Percentiles rank a stretch among this genome's conserved stretches.
These are phyloP conservation scores for Hemithea aestivaria DNA, from an alignment of 2,888 invertebrate genomes.

Conservation along the genomic window DNA sequence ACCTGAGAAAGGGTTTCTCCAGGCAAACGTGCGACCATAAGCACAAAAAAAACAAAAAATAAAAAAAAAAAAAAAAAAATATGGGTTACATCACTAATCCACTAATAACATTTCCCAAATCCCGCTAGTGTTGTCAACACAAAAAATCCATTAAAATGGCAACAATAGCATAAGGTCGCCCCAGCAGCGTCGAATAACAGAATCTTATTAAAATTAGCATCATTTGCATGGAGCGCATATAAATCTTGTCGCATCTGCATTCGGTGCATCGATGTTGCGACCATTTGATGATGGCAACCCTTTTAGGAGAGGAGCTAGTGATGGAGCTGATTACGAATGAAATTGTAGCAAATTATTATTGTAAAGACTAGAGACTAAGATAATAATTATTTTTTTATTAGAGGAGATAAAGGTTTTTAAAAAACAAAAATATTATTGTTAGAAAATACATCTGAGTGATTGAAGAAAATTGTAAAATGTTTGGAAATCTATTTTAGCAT, in stretches of 20 bases:
- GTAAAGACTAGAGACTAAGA: too few species aligned
- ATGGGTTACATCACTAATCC: not conserved
- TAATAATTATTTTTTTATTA: not conserved
- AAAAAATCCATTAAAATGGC: conserved; percentile 34
- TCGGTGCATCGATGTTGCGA: conserved; percentile 43
- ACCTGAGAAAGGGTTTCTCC: too few species aligned
- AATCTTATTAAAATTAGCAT: conserved; percentile 72
- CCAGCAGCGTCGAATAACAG: conserved; percentile 17
- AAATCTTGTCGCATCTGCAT: conserved; percentile 65
- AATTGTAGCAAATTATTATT: too few species aligned
- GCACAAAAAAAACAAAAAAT: conserved; percentile 11
- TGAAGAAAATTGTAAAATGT: too few species aligned
- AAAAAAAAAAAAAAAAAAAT: conserved; percentile 3
- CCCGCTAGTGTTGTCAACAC: conserved; percentile 5
- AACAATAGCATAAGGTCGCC: conserved; percentile 19
- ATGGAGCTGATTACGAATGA: not conserved
- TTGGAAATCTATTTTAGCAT: too few species aligned
- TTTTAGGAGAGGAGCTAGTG: conserved; percentile 18
- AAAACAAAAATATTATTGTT: too few species aligned
- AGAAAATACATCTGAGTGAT: too few species aligned
- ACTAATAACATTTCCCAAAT: too few species aligned
- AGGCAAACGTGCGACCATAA: too few species aligned
- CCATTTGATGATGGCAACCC: conserved; percentile 42
- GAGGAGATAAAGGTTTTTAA: too few species aligned
- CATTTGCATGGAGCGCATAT: conserved; percentile 69